Evolutionary conservation across 2,113 vertebrate species (phyloP).

Genomic region (Engraulis encrasicolus): DNA sequence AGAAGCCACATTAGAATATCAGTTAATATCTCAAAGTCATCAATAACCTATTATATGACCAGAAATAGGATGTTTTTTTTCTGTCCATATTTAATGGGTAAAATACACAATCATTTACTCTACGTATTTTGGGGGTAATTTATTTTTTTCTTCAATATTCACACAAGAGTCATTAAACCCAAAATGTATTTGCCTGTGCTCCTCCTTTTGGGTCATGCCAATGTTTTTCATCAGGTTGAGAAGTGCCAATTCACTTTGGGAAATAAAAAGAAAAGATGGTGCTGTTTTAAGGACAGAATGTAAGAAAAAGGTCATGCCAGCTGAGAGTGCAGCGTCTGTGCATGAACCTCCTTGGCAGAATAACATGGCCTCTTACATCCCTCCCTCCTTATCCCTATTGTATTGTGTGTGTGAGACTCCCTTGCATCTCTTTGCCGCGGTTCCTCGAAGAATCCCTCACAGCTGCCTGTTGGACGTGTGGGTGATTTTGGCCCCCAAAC

Average conservation of each 20-base stretch:
- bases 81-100: background rate
- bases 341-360: background rate
- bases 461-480: slow-evolving; percentile 68
- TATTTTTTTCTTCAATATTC: background rate
- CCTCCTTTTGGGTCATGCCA: too few relatives aligned
- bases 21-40: background rate
- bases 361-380: background rate
- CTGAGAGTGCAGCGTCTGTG: background rate
- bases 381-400: background rate
- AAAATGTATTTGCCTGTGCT: too few relatives aligned
- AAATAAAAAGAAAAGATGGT: too few relatives aligned
- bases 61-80: background rate
- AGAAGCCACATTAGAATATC: background rate
- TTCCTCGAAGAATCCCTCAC: slow-evolving; percentile 47
- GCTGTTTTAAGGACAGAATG: background rate
- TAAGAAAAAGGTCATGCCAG: background rate
- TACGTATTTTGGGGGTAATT: too few relatives aligned
- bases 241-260: too few relatives aligned
- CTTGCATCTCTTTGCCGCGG: slow-evolving; percentile 10
- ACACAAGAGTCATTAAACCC: too few relatives aligned
- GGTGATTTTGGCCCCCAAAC: slow-evolving; percentile 62
- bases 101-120: background rate
- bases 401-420: background rate
- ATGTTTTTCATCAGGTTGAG: too few relatives aligned
- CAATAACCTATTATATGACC: background rate